A percentile compares a stretch with the other conserved stretches of the same genome.
Conservation (phyloP, 2,888 invertebrate species). For the Prosapia bicincta region DNA sequence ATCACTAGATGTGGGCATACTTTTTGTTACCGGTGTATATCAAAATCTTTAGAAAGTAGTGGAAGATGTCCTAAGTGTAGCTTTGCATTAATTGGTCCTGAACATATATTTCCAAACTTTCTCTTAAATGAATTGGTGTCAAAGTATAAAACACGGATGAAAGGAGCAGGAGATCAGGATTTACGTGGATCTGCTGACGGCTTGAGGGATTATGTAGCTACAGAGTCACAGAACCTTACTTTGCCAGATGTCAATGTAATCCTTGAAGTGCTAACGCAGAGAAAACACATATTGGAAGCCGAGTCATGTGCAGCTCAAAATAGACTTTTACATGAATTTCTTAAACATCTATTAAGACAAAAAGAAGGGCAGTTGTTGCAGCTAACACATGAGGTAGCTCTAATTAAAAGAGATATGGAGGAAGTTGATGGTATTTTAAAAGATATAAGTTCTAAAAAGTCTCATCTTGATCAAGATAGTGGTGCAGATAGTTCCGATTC, state of each 20-base stretch:
- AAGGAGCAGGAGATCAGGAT: slow-evolving; percentile 42
- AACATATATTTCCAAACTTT: slow-evolving; percentile 82
- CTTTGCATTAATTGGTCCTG: slow-evolving; percentile 62
- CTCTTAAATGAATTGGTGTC: slow-evolving; percentile 76
- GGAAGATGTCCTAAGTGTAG: slow-evolving; percentile 83
- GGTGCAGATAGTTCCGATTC: slow-evolving; percentile 26
- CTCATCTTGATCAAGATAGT: slow-evolving; percentile 22
- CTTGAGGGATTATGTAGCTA: slow-evolving; percentile 61
- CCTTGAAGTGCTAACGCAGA: slow-evolving; percentile 72
- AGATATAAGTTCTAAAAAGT: slow-evolving; percentile 37
- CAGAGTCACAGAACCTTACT: slow-evolving; percentile 67
- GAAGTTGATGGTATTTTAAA: slow-evolving; percentile 64
- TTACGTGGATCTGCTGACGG: slow-evolving; percentile 48
- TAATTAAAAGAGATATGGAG: slow-evolving; percentile 70
- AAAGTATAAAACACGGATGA: slow-evolving; percentile 55
- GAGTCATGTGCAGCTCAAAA: slow-evolving; percentile 78
- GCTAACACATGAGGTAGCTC: slow-evolving; percentile 64
- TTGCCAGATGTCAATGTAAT: slow-evolving; percentile 78
- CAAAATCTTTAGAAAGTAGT: slow-evolving; percentile 59
- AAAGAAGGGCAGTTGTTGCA: slow-evolving; percentile 66
- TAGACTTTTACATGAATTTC: slow-evolving; percentile 77
- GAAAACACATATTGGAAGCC: slow-evolving; percentile 75
- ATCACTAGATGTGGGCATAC: slow-evolving; percentile 92
- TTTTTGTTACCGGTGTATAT: slow-evolving; percentile 81
- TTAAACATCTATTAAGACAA: slow-evolving; percentile 69